Evolutionary conservation across 2,113 vertebrate genomes (phyloP).

Genomic region (Fulica atra): DNA sequence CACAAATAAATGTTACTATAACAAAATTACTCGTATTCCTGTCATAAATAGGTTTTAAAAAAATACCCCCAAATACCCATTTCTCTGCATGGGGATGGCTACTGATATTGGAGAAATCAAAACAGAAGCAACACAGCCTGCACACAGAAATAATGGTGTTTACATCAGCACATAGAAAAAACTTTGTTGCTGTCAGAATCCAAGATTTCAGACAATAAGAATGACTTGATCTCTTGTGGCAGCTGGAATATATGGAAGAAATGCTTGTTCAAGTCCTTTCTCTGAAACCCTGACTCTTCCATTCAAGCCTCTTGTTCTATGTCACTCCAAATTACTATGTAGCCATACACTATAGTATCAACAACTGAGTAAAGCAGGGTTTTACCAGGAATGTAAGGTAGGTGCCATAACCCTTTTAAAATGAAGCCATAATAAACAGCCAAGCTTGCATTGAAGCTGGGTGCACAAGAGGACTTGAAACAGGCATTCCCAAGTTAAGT

Average conservation of each 20-base stretch:
- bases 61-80: not conserved
- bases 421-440: not conserved
- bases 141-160: not conserved
- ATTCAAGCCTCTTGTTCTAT: not conserved
- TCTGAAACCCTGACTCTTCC: not conserved
- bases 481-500: not conserved
- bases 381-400: not conserved
- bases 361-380: not conserved
- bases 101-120: not conserved
- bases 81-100: not conserved
- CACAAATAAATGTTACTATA: not conserved
- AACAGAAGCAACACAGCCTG: not conserved
- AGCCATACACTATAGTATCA: not conserved
- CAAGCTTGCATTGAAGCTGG: not conserved
- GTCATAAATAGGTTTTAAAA: not conserved
- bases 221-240: not conserved
- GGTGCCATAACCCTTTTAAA: not conserved
- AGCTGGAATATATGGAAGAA: not conserved
- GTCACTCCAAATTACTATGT: not conserved
- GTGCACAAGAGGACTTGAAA: not conserved
- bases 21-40: not conserved
- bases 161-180: not conserved
- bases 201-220: not conserved
- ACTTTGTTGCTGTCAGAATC: not conserved
- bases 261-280: not conserved